Percentiles rank a stretch among this genome's conserved stretches.
Evolutionary conservation across 2,113 vertebrate species (phyloP).

Genomic region (Phalacrocorax carbo): DNA sequence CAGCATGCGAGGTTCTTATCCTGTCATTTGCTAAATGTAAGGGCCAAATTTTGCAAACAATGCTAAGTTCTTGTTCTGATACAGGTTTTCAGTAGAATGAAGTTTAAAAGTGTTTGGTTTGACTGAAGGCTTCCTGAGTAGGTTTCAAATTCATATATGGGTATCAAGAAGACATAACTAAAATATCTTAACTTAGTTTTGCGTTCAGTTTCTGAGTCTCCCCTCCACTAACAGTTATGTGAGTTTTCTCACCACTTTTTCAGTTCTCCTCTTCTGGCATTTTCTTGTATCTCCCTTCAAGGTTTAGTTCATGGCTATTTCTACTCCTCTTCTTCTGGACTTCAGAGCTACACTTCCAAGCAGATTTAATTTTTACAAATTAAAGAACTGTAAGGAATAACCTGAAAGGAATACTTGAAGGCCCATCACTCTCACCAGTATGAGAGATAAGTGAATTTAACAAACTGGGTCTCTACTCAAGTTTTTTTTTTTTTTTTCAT

Average conservation of each 20-base stretch:
- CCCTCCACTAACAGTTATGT: not conserved
- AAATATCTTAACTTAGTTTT: not conserved
- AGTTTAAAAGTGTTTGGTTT: not conserved
- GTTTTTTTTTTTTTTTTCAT: not conserved
- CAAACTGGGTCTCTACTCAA: not conserved
- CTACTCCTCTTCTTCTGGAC: not conserved
- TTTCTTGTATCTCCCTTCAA: not conserved
- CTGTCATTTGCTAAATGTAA: not conserved
- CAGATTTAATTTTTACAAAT: not conserved
- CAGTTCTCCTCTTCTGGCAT: not conserved
- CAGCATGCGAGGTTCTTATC: not conserved
- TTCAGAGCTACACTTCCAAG: not conserved
- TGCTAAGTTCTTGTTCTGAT: not conserved
- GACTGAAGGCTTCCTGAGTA: not conserved
- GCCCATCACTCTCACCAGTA: not conserved
- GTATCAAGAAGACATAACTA: not conserved
- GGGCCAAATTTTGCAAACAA: not conserved
- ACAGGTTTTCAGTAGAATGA: not conserved
- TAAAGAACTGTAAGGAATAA: not conserved
- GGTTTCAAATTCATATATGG: not conserved
- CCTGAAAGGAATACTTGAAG: not conserved
- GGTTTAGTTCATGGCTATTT: not conserved
- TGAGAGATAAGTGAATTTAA: not conserved
- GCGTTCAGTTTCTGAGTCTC: not conserved
- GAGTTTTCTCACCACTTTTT: not conserved